phyloP scores from a whole-genome alignment of 2,888 invertebrate species.

The Quadriops clusia region DNA sequence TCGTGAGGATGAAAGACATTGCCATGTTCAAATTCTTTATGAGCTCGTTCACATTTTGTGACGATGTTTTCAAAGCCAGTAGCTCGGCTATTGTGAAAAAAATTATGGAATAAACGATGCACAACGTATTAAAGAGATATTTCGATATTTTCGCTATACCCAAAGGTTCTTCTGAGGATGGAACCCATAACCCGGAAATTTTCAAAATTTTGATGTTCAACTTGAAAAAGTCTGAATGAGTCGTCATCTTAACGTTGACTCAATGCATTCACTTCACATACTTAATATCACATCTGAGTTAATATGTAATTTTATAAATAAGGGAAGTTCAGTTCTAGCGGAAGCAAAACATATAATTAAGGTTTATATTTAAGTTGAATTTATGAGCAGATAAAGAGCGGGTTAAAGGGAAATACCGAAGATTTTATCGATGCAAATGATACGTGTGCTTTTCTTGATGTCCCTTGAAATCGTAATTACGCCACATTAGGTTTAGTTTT shows the following conservation, averaged over 20 bases:
- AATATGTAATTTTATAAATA: neutral
- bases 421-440: no score
- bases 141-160: slow-evolving; percentile 6
- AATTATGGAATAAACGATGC: slow-evolving; percentile 13
- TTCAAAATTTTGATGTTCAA: slow-evolving; percentile 14
- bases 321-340: no score
- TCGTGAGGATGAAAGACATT: slow-evolving; percentile 16
- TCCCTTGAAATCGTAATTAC: no score
- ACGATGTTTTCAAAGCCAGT: slow-evolving; percentile 11
- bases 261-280: no score
- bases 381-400: no score
- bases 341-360: no score
- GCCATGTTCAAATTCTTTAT: slow-evolving; percentile 20
- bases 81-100: slow-evolving; percentile 19
- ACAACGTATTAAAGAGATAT: slow-evolving; percentile 7
- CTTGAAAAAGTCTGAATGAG: slow-evolving; percentile 15
- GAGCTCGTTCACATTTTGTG: slow-evolving; percentile 13
- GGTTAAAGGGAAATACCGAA: no score
- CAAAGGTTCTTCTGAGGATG: slow-evolving; percentile 3
- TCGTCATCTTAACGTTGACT: slow-evolving; percentile 5
- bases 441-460: no score
- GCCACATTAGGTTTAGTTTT: no score
- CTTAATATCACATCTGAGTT: no score
- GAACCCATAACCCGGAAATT: slow-evolving; percentile 14
- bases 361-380: no score